phyloP scores from a whole-genome alignment of 2,888 invertebrate species.

The Oasisia sp. region DNA sequence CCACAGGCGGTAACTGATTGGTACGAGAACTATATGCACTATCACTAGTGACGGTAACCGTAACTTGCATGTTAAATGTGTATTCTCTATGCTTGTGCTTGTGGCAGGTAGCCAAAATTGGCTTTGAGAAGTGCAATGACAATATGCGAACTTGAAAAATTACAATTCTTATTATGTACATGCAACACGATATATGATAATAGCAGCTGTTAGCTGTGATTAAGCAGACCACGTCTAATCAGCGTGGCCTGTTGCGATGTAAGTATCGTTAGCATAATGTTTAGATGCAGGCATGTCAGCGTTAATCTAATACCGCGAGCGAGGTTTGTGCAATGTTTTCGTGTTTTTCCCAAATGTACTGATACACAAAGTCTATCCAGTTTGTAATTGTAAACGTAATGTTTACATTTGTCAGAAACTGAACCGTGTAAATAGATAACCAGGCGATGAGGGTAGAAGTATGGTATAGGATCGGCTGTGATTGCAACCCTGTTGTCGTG shows the following conservation, averaged over 20 bases:
- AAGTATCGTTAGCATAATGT: not conserved
- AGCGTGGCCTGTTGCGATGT: not conserved
- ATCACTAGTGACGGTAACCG: not conserved
- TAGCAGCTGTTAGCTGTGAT: not conserved
- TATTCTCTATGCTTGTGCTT: not conserved
- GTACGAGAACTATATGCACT: not conserved
- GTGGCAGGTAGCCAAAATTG: not conserved
- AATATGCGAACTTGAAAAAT: not conserved
- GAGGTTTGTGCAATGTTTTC: constrained; percentile 12
- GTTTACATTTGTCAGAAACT: not conserved
- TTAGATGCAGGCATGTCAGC: not conserved
- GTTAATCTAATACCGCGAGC: not conserved
- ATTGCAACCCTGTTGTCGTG: not conserved
- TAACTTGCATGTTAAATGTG: not conserved
- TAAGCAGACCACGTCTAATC: not conserved
- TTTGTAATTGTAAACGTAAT: not conserved
- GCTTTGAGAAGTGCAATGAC: not conserved
- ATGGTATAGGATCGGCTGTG: not conserved
- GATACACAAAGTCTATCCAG: not conserved
- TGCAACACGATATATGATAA: not conserved
- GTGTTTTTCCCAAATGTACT: not conserved
- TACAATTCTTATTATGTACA: not conserved
- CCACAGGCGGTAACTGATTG: not conserved
- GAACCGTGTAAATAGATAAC: not conserved
- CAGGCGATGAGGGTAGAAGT: not conserved